Evolutionary conservation across 2,888 invertebrate genomes (phyloP).

Genomic region (Melipona beecheii): DNA sequence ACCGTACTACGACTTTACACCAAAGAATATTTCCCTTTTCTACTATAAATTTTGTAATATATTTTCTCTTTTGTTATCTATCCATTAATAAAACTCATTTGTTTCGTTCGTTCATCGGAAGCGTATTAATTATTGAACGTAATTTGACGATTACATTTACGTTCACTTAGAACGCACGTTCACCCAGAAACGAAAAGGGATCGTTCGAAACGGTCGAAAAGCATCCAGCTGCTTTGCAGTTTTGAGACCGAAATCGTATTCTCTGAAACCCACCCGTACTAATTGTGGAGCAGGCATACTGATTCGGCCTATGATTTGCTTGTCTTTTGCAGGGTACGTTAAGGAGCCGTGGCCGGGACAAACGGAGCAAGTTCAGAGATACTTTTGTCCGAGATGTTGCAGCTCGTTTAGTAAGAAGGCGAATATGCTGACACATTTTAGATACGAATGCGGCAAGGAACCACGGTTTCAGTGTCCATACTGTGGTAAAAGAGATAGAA

Average conservation of each 20-base stretch:
- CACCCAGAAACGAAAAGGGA: not conserved
- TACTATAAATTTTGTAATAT: conserved; percentile 24
- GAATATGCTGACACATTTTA: conserved; percentile 75
- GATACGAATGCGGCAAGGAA: conserved; percentile 77
- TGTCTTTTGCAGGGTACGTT: conserved; percentile 56
- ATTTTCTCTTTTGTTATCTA: no score
- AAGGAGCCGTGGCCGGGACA: not conserved
- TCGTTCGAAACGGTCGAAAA: not conserved
- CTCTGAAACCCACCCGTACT: not conserved
- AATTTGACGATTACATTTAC: not conserved
- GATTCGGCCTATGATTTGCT: conserved; percentile 54
- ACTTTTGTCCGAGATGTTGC: conserved; percentile 75
- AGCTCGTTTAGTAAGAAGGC: conserved; percentile 77
- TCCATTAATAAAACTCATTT: conserved; percentile 26
- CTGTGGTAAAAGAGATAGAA: conserved; percentile 76
- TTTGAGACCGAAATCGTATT: not conserved
- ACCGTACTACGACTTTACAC: not conserved
- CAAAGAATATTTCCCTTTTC: not conserved
- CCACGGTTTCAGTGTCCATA: conserved; percentile 76
- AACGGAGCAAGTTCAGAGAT: conserved; percentile 39
- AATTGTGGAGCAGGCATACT: conserved; percentile 30
- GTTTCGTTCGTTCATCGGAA: conserved; percentile 10
- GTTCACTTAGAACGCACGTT: not conserved
- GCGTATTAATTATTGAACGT: conserved; percentile 29
- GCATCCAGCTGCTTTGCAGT: not conserved